These are phyloP conservation scores for Cryptophagus acutangulus DNA, from an alignment of 2,888 invertebrate genomes.

Conservation along the genomic window DNA sequence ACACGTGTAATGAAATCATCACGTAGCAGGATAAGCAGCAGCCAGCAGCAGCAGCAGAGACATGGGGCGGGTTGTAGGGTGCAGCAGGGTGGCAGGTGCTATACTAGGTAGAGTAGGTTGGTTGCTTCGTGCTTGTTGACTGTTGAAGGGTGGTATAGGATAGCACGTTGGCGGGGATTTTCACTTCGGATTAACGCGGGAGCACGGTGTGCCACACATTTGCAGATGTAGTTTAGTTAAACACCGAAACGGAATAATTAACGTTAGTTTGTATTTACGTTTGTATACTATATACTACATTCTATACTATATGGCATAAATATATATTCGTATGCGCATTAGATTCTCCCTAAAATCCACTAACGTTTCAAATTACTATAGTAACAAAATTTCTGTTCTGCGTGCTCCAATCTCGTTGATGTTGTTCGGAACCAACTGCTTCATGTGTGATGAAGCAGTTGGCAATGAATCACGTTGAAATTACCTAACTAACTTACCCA, in stretches of 20 bases:
- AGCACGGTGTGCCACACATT: conserved; percentile 31
- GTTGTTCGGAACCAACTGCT: no score
- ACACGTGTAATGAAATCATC: conserved; percentile 14
- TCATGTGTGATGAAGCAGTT: conserved; percentile 29
- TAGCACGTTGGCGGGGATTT: conserved; percentile 25
- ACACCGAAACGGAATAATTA: conserved; percentile 36
- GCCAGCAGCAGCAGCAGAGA: conserved; percentile 1
- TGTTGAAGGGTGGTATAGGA: conserved; percentile 18
- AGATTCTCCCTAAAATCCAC: no score
- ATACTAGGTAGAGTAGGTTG: no score
- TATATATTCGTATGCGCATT: not conserved
- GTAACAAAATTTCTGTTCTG: conserved; percentile 3
- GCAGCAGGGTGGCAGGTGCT: conserved; percentile 5
- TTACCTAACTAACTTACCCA: conserved; percentile 7
- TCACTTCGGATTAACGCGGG: conserved; percentile 31
- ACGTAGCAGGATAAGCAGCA: conserved; percentile 5
- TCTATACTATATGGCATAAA: conserved; percentile 1
- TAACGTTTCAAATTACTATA: conserved; percentile 7
- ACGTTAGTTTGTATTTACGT: conserved; percentile 35
- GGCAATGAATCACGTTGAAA: conserved; percentile 25
- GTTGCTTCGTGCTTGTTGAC: conserved; percentile 13
- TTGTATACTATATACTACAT: conserved; percentile 11
- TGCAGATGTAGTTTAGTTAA: conserved; percentile 35
- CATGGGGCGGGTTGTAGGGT: conserved; percentile 4
- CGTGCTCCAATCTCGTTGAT: not conserved